These are phyloP conservation scores for Bembecia ichneumoniformis DNA, from an alignment of 2,888 invertebrate genomes.

Conservation along the genomic window DNA sequence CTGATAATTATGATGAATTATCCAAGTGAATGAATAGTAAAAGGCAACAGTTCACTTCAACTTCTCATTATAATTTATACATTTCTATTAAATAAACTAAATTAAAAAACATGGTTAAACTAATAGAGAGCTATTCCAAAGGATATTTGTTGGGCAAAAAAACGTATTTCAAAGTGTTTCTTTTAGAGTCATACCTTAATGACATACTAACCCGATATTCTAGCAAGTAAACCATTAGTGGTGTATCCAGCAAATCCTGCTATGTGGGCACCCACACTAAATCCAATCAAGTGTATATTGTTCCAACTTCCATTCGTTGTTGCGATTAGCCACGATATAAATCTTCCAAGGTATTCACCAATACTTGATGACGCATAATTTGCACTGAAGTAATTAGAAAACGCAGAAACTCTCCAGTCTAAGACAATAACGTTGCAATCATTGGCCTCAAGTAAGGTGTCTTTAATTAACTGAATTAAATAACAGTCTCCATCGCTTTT, in stretches of 20 bases:
- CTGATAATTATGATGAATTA: too few relatives aligned
- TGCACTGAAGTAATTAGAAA: constrained; percentile 23
- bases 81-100: too few relatives aligned
- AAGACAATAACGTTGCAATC: constrained; percentile 45
- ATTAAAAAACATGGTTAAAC: too few relatives aligned
- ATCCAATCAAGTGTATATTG: constrained; percentile 48
- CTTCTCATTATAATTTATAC: too few relatives aligned
- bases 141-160: too few relatives aligned
- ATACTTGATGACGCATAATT: constrained; percentile 31
- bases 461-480: constrained; percentile 30
- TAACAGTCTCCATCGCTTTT: constrained; percentile 33
- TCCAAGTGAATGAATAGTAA: too few relatives aligned
- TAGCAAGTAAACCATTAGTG: constrained; percentile 24
- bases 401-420: constrained; percentile 38
- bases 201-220: constrained; percentile 37
- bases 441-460: constrained; percentile 34
- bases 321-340: constrained; percentile 41
- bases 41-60: too few relatives aligned
- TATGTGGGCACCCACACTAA: constrained; percentile 55
- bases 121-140: too few relatives aligned
- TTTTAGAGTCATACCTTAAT: not conserved
- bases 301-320: constrained; percentile 43
- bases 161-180: not conserved
- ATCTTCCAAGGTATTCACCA: constrained; percentile 39
- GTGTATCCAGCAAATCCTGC: constrained; percentile 45